Evolutionary conservation across 1,140 invertebrate species (phyloP).

Genomic region (Meloidogyne chitwoodi): DNA sequence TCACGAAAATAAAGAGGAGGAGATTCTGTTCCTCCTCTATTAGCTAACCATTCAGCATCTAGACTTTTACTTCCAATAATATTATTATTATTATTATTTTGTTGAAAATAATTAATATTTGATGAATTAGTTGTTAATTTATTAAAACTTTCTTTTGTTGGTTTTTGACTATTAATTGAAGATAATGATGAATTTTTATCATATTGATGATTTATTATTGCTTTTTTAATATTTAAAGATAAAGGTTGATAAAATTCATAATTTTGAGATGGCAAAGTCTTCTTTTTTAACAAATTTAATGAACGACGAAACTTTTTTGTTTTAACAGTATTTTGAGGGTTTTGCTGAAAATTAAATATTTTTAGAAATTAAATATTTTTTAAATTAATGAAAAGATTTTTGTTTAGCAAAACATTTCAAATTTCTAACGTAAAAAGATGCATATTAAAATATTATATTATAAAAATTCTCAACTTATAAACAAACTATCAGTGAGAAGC

Average conservation of each 20-base stretch:
- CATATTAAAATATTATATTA: too few species aligned
- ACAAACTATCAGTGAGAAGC: too few species aligned
- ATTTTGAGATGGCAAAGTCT: neutral
- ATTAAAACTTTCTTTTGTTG: neutral
- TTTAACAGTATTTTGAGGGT: neutral
- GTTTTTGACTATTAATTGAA: slow-evolving; percentile 4
- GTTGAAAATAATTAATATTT: neutral
- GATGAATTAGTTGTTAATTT: neutral
- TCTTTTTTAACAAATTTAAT: neutral
- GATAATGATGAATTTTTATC: neutral
- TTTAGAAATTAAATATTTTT: too few species aligned
- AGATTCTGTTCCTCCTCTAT: neutral
- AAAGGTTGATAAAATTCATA: neutral
- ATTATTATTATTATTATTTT: neutral
- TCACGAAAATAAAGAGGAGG: neutral
- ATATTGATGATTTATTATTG: neutral
- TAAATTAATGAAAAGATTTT: too few species aligned
- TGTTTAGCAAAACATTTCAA: too few species aligned
- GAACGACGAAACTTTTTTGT: neutral
- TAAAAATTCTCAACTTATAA: too few species aligned
- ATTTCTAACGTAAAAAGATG: too few species aligned
- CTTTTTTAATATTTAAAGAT: neutral
- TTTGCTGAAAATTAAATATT: neutral
- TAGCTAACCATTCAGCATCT: neutral
- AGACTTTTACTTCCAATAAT: neutral